phyloP scores from a whole-genome alignment of 2,113 vertebrate species.

The Psilopsiagon aymara region DNA sequence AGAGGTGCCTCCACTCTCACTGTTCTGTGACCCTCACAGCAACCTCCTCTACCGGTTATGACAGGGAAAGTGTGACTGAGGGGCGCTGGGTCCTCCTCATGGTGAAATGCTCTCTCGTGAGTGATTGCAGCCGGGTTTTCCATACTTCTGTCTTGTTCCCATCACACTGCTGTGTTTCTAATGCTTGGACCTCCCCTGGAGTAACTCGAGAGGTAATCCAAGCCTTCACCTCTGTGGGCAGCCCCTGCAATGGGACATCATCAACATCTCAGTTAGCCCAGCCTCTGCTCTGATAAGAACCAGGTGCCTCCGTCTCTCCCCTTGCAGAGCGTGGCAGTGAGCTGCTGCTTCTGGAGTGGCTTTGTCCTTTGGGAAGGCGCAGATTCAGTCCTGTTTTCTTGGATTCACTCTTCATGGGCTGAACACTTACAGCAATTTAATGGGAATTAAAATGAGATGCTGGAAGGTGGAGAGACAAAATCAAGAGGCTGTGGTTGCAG shows the following conservation, averaged over 20 bases:
- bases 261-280: no score
- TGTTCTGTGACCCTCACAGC: no score
- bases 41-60: not conserved
- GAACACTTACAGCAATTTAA: not conserved
- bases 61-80: not conserved
- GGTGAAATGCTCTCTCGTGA: not conserved
- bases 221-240: not conserved
- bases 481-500: not conserved
- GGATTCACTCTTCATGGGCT: not conserved
- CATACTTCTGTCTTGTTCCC: not conserved
- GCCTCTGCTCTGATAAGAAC: not conserved
- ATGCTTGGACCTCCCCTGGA: not conserved
- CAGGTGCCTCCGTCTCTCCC: not conserved
- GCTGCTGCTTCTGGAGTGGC: not conserved
- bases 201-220: not conserved
- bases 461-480: not conserved
- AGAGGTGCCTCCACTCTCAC: not conserved
- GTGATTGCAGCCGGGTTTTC: not conserved
- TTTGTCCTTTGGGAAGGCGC: not conserved
- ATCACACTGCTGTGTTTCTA: not conserved
- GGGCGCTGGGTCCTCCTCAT: fast-evolving
- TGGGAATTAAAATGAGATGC: not conserved
- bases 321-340: not conserved
- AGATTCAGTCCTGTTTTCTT: not conserved
- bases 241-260: not conserved